Percentiles rank a stretch among this genome's conserved stretches.
Conservation (phyloP, 2,888 invertebrate genomes). For the Campaea margaritaria region DNA sequence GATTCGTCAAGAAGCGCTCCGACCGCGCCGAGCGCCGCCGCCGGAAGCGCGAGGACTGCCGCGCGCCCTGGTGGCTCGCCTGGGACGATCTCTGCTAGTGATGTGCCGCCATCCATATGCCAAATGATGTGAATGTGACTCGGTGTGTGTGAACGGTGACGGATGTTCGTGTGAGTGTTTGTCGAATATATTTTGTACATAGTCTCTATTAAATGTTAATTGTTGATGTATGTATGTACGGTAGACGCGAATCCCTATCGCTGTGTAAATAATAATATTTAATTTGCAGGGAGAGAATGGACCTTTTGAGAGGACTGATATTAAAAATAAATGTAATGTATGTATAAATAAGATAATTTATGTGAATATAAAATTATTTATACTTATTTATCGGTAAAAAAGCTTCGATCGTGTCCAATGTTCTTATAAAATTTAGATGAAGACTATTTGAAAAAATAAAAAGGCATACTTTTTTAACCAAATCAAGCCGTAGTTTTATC, state of each 20-base stretch:
- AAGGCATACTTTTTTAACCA: conserved; percentile 86
- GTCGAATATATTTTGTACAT: conserved; percentile 83
- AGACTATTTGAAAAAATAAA: conserved; percentile 84
- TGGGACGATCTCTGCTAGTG: conserved; percentile 79
- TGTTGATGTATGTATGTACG: conserved; percentile 85
- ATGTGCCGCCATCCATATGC: conserved; percentile 81
- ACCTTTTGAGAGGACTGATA: conserved; percentile 86
- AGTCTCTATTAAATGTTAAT: conserved; percentile 85
- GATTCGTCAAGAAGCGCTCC: conserved; percentile 92
- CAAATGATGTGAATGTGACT: conserved; percentile 78
- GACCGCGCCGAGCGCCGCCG: conserved; percentile 90
- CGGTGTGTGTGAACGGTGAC: conserved; percentile 69
- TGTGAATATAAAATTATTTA: conserved; percentile 86
- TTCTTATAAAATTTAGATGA: conserved; percentile 86
- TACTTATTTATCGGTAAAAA: conserved; percentile 86
- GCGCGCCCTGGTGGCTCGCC: conserved; percentile 81
- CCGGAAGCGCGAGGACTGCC: conserved; percentile 87
- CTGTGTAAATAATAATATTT: conserved; percentile 84
- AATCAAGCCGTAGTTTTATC: conserved; percentile 69
- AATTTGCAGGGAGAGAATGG: conserved; percentile 85
- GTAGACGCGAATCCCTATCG: conserved; percentile 85
- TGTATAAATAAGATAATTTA: conserved; percentile 84
- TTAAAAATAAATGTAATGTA: conserved; percentile 85
- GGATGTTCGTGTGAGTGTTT: conserved; percentile 70
- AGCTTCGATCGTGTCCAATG: conserved; percentile 86